Conservation (phyloP, 2,888 invertebrate species). For the Apoda limacodes region DNA sequence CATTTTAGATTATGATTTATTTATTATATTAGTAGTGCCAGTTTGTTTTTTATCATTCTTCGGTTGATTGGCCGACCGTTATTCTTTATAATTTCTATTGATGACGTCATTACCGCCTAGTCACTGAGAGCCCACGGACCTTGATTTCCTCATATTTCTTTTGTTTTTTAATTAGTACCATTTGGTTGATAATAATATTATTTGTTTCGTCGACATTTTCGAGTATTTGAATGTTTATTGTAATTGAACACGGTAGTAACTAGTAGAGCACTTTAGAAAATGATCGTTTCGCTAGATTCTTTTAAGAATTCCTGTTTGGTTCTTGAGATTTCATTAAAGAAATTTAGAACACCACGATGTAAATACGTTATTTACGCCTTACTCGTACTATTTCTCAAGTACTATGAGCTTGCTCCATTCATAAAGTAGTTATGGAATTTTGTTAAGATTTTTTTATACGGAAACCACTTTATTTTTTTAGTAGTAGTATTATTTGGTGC, state of each 20-base stretch:
- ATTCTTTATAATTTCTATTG: too few species aligned
- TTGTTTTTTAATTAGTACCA: slow-evolving; percentile 48
- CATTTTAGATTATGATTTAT: slow-evolving; percentile 42
- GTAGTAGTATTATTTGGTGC: slow-evolving; percentile 64
- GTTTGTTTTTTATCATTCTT: slow-evolving; percentile 31
- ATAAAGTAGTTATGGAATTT: slow-evolving; percentile 62
- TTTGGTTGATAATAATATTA: slow-evolving; percentile 60
- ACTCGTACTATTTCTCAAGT: slow-evolving; percentile 56
- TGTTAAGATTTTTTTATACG: slow-evolving; percentile 66
- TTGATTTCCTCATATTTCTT: slow-evolving; percentile 46
- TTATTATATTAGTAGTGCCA: slow-evolving; percentile 32
- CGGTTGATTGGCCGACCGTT: too few species aligned
- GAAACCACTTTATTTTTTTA: slow-evolving; percentile 63
- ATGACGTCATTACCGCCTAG: slow-evolving; percentile 63
- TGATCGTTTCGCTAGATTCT: slow-evolving; percentile 63
- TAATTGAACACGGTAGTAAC: slow-evolving; percentile 62
- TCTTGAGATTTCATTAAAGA: slow-evolving; percentile 56
- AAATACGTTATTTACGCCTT: slow-evolving; percentile 28
- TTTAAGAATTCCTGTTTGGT: slow-evolving; percentile 35
- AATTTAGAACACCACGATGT: slow-evolving; percentile 26
- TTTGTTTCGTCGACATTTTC: too few species aligned
- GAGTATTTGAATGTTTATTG: slow-evolving; percentile 40
- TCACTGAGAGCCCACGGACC: slow-evolving; percentile 64
- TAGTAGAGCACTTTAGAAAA: slow-evolving; percentile 58
- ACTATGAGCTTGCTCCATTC: slow-evolving; percentile 56